Base-by-base conservation (phyloP, 35 echinoderm and acorn worm species). In the Apostichopus parvimensis region DNA sequence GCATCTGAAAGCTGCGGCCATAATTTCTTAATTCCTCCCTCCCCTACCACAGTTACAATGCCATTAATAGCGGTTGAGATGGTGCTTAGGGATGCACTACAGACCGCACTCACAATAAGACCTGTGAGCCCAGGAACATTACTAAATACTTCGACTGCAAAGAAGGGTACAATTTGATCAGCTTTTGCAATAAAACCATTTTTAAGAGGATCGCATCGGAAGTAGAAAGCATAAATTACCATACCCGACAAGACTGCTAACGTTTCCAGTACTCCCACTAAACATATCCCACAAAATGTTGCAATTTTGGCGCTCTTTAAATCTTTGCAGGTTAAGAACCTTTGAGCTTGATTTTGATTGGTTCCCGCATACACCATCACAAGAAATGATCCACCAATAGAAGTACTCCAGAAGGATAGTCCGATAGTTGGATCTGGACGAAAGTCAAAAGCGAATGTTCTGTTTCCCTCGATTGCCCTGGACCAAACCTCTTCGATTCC, bases 271-370 rank as follows among this genome's bases (percentile, higher is more conserved):
- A 25, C 24, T 25, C 0, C 24, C 24, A 25, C 24, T 26, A 84
- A 12, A 53, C 34, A 58, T 53, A 55, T 9, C 20, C 81, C 81
- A 20, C 21, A 54, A 58, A 84, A 53, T 84, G 56, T 11, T 18
- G 81, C 34, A 53, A 84, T 28, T 58, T 84, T 1, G 6, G 81
- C 81, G 81, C 81, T 84, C 45, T 7, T 53, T 55, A 84, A 53
- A 84, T 58, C 56, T 4, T 84, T 58, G 81, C 81, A 87, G 21
- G 84, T 87, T 58, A 87, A 70, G 62, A n/a, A 87, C 34, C 84
- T 87, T 70, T 87, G 84, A 23, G 84, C 84, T 66, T 87, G 84
- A 45, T 87, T 87, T 87, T 87, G 84, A 70, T 87, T 87, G 12
- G 62, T 18, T 12, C 57, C 84, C 9, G 22, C 62, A 57, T 64